A percentile compares a stretch with the other conserved stretches of the same genome.
Conservation (phyloP, 2,113 vertebrate species). For the Semnopithecus entellus region DNA sequence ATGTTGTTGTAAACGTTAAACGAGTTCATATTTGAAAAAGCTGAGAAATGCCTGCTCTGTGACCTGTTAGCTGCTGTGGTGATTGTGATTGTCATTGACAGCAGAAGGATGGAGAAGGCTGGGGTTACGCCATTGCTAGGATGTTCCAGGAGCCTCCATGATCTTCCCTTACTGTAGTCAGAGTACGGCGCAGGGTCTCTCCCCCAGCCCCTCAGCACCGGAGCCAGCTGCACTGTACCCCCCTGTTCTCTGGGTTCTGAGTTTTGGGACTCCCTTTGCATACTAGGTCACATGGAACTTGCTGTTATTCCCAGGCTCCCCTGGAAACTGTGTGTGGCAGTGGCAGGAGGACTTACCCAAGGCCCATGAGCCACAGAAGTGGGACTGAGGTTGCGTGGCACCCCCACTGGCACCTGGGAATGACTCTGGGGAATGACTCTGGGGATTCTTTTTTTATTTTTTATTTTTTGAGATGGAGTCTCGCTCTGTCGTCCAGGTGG, state of each 20-base stretch:
- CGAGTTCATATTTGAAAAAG: accelerated
- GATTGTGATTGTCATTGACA: accelerated
- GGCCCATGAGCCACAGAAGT: accelerated
- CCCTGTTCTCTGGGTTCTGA: not conserved
- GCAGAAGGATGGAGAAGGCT: not conserved
- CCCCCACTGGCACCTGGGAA: not conserved
- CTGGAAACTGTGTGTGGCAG: not conserved
- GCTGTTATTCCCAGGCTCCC: not conserved
- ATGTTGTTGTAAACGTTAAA: too few species aligned
- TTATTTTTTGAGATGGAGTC: too few species aligned
- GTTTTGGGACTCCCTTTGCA: not conserved
- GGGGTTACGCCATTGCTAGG: not conserved
- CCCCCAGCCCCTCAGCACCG: accelerated
- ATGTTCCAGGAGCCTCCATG: accelerated
- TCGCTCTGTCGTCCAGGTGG: too few species aligned
- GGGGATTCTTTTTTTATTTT: not conserved
- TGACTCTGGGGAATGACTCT: not conserved
- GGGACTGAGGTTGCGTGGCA: accelerated
- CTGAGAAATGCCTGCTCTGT: not conserved
- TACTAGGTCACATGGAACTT: accelerated
- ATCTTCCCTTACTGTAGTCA: accelerated
- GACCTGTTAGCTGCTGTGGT: accelerated
- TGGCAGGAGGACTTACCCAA: not conserved
- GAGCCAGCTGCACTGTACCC: not conserved
- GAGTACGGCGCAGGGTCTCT: not conserved